A percentile compares a stretch with the other conserved stretches of the same genome.
These are phyloP conservation scores for Magallana ariakensis DNA, from an alignment of 1,140 invertebrate genomes.

Conservation along the genomic window DNA sequence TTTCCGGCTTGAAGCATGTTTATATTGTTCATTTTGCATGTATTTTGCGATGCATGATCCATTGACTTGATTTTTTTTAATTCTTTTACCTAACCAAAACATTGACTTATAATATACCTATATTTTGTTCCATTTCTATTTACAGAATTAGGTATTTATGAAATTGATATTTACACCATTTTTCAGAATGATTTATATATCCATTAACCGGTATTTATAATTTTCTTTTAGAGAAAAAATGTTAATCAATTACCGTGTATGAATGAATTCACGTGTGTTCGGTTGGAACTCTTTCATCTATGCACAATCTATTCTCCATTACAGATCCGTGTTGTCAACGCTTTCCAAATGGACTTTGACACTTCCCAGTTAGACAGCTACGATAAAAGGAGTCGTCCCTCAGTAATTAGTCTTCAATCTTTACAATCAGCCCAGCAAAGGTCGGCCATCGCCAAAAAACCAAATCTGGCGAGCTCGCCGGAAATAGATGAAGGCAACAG, in stretches of 20 bases:
- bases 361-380: slow-evolving; percentile 86
- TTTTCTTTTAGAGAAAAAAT: too few species aligned
- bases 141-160: background rate
- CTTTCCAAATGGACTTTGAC: slow-evolving; percentile 98
- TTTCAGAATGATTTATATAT: background rate
- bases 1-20: slow-evolving; percentile 4
- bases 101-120: too few species aligned
- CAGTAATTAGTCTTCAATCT: slow-evolving; percentile 77
- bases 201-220: too few species aligned
- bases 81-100: too few species aligned
- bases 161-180: background rate
- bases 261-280: too few species aligned
- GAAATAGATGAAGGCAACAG: slow-evolving; percentile 69
- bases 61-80: too few species aligned
- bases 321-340: slow-evolving; percentile 99
- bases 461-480: slow-evolving; percentile 74
- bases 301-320: slow-evolving; percentile 78
- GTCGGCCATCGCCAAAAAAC: slow-evolving; percentile 70
- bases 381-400: slow-evolving; percentile 82
- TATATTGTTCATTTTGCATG: slow-evolving; percentile 1
- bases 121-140: background rate
- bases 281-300: background rate
- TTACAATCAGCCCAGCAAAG: slow-evolving; percentile 69
- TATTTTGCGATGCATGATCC: background rate
- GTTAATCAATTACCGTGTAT: too few species aligned